phyloP scores from a whole-genome alignment of 2,888 invertebrate genomes.

The Ochropleura leucogaster region DNA sequence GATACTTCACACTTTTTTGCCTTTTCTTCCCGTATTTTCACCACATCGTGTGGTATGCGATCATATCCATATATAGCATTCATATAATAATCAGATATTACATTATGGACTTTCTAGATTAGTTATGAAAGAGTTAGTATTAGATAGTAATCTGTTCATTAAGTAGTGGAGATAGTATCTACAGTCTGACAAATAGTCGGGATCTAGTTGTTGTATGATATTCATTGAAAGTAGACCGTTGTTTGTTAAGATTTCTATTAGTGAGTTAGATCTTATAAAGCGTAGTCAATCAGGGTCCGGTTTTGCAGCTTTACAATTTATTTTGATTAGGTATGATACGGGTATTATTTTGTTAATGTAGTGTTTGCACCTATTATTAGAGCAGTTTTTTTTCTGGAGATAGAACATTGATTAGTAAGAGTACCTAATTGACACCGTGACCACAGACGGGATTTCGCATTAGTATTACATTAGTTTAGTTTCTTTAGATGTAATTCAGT shows the following conservation, averaged over 20 bases:
- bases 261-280: slow-evolving; percentile 18
- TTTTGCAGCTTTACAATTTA: slow-evolving; percentile 16
- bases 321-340: slow-evolving; percentile 11
- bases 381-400: background rate
- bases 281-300: slow-evolving; percentile 21
- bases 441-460: background rate
- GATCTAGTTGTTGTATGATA: slow-evolving; percentile 29
- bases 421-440: background rate
- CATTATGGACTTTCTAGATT: slow-evolving; percentile 21
- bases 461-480: background rate
- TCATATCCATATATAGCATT: background rate
- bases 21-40: background rate
- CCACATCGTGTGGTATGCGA: background rate
- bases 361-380: background rate
- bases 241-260: slow-evolving; percentile 36
- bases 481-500: background rate
- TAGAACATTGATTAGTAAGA: background rate
- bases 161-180: slow-evolving; percentile 73
- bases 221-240: slow-evolving; percentile 36
- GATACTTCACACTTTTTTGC: background rate
- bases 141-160: slow-evolving; percentile 81
- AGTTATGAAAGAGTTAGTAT: slow-evolving; percentile 35
- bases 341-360: slow-evolving; percentile 15
- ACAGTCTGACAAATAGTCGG: slow-evolving; percentile 68
- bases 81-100: background rate